A percentile compares a stretch with the other conserved stretches of the same genome.
Conservation (phyloP, 1,140 invertebrate genomes). For the Drosophila chauvacae region DNA sequence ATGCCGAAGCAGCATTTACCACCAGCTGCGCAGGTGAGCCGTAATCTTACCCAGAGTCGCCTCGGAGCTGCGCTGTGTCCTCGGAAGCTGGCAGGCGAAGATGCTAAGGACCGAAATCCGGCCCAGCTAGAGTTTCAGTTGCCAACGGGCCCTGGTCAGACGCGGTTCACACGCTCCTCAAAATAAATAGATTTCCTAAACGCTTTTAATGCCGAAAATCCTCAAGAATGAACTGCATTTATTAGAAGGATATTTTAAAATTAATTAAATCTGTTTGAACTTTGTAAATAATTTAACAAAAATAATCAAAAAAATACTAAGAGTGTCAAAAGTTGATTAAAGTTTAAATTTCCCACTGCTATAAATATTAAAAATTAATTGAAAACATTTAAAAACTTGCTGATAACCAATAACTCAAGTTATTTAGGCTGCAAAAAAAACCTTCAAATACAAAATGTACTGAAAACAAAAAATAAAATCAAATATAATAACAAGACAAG, state of each 20-base stretch:
- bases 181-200: background rate
- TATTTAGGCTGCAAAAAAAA: background rate
- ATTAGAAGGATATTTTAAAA: too few relatives aligned
- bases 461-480: background rate
- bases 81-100: slow-evolving; percentile 18
- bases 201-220: background rate
- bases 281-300: background rate
- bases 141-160: slow-evolving; percentile 45
- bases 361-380: background rate
- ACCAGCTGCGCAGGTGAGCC: slow-evolving; percentile 81
- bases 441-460: background rate
- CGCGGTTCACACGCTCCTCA: slow-evolving; percentile 46
- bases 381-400: background rate
- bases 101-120: slow-evolving; percentile 33
- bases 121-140: slow-evolving; percentile 51
- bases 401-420: too few relatives aligned
- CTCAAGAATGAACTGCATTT: background rate
- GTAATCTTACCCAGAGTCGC: slow-evolving; percentile 10
- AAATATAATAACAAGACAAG: background rate
- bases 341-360: too few relatives aligned
- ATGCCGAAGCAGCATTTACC: slow-evolving; percentile 63
- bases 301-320: too few relatives aligned
- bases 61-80: slow-evolving; percentile 4
- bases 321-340: background rate
- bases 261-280: background rate